These are phyloP conservation scores for Cairina moschata DNA, from an alignment of 2,113 vertebrate genomes.

Conservation along the genomic window DNA sequence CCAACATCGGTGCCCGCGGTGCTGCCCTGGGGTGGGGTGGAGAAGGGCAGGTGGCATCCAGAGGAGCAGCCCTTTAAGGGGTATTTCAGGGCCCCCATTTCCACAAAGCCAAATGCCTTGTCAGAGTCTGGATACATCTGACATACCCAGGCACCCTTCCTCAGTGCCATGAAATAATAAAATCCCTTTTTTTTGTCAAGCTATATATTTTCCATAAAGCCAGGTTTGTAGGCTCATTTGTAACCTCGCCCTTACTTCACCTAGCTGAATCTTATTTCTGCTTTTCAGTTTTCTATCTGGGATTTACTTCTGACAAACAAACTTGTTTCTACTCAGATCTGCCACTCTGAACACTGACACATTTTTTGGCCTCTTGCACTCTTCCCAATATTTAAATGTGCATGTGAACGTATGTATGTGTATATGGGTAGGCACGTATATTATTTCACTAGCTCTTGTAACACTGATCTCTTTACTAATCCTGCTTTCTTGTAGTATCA, in stretches of 20 bases:
- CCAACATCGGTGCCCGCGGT: rapidly evolving
- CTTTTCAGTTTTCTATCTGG: neutral
- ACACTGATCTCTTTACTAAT: neutral
- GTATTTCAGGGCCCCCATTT: neutral
- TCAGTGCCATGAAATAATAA: neutral
- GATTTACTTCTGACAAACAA: neutral
- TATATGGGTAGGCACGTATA: too few species aligned
- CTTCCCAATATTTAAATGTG: neutral
- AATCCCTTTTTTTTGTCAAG: neutral
- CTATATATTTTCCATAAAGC: neutral
- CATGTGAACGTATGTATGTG: too few species aligned
- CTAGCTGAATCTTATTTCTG: neutral
- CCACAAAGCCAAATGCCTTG: neutral
- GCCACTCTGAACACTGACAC: neutral
- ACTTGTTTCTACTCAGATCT: neutral
- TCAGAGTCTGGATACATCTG: neutral
- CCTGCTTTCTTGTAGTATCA: neutral
- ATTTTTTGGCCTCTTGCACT: neutral
- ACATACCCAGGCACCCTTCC: neutral
- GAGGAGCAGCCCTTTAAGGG: neutral
- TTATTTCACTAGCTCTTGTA: too few species aligned
- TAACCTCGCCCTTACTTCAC: neutral
- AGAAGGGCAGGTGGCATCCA: neutral
- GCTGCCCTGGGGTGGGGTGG: rapidly evolving
- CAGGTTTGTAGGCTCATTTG: neutral